Percentiles rank a stretch among this genome's conserved stretches.
These are phyloP conservation scores for Petromus typicus DNA, from an alignment of 2,113 vertebrate species.

Conservation along the genomic window DNA sequence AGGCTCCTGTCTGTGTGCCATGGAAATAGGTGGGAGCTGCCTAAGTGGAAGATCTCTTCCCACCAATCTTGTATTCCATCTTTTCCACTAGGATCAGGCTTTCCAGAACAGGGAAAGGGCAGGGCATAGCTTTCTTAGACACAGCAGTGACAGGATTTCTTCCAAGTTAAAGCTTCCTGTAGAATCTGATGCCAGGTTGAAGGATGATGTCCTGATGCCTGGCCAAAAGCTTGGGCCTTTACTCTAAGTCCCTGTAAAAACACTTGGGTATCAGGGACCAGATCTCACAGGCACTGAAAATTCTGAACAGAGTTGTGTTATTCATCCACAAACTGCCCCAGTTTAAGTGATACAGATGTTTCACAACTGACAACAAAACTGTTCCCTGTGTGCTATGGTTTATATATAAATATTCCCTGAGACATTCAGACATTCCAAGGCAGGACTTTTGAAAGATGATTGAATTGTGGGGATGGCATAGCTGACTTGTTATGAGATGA, in stretches of 20 bases:
- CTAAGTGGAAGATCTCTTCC: not conserved
- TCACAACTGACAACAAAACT: not conserved
- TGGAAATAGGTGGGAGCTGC: not conserved
- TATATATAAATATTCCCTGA: too few species aligned
- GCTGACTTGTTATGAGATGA: too few species aligned
- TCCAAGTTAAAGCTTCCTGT: not conserved
- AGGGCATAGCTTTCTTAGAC: not conserved
- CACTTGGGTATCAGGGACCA: accelerated
- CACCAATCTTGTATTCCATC: accelerated
- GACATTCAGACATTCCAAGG: too few species aligned
- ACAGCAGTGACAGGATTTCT: not conserved
- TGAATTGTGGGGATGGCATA: too few species aligned
- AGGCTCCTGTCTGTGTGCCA: too few species aligned
- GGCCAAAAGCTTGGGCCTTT: not conserved
- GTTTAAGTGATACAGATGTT: not conserved
- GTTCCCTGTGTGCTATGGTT: too few species aligned
- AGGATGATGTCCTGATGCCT: not conserved
- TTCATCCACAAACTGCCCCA: not conserved
- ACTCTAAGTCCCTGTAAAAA: not conserved
- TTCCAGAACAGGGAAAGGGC: not conserved
- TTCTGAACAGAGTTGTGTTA: too few species aligned
- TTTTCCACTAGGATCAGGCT: not conserved
- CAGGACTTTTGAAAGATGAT: too few species aligned
- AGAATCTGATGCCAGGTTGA: too few species aligned
- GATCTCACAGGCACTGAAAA: not conserved